Conservation (phyloP, 64 coral and sea anemone species). For the Platygyra sinensis region DNA sequence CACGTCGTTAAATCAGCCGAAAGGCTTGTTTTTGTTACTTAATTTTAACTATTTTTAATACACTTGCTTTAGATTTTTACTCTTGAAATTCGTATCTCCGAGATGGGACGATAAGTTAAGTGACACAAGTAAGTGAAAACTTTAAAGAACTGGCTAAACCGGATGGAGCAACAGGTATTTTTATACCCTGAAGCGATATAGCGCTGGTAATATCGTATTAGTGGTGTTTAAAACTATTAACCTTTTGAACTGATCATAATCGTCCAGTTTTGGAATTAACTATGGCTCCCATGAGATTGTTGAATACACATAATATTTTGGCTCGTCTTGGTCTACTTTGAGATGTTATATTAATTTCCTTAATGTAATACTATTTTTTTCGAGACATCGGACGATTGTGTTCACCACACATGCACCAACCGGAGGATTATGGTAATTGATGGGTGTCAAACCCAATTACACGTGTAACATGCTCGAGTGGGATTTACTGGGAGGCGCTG, state of each 20-base stretch:
- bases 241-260: neutral
- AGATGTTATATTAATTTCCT: neutral
- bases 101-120: conserved; percentile 1
- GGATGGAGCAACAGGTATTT: neutral
- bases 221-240: neutral
- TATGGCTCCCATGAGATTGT: too few species aligned
- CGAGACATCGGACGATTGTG: conserved; percentile 21
- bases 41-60: too few species aligned
- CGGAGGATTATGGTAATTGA: conserved; percentile 39
- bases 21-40: too few species aligned
- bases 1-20: too few species aligned
- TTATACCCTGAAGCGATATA: neutral
- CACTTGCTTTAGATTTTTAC: conserved; percentile 1
- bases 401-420: neutral
- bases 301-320: too few species aligned
- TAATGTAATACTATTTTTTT: neutral
- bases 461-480: conserved; percentile 32
- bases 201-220: too few species aligned
- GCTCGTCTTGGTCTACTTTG: neutral
- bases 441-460: conserved; percentile 33
- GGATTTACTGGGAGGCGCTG: conserved; percentile 27
- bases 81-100: conserved; percentile 23
- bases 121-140: conserved; percentile 17
- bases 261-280: too few species aligned
- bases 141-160: conserved; percentile 9